These are phyloP conservation scores for Mycogona germanica DNA, from an alignment of 2,888 invertebrate species.

Conservation along the genomic window DNA sequence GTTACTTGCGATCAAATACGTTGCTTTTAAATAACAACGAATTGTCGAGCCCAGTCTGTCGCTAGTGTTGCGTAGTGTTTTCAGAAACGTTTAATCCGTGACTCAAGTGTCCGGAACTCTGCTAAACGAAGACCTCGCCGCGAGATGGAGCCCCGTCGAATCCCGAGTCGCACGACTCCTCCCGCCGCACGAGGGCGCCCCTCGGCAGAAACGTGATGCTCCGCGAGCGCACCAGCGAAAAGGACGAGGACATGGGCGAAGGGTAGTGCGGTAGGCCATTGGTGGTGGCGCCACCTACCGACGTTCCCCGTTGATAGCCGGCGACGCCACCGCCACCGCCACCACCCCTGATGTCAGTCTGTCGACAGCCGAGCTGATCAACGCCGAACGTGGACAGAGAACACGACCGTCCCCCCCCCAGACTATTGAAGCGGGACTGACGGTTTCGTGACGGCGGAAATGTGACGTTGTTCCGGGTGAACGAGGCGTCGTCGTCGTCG, in stretches of 20 bases:
- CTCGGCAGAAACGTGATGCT: constrained; percentile 16
- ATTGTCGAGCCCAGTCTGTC: too few species aligned
- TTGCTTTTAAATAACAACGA: too few species aligned
- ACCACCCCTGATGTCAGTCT: not conserved
- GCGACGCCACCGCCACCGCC: not conserved
- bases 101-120: too few species aligned
- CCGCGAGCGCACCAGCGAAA: constrained; percentile 9
- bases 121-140: constrained; percentile 16
- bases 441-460: constrained; percentile 13
- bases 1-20: too few species aligned
- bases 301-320: not conserved
- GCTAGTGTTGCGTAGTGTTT: too few species aligned
- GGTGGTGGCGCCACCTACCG: not conserved
- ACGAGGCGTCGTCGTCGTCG: not conserved
- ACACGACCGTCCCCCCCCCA: not conserved
- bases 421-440: not conserved
- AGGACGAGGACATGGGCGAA: not conserved
- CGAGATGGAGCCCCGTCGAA: not conserved
- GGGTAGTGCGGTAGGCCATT: not conserved
- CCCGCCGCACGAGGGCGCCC: constrained; percentile 10
- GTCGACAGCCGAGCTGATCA: not conserved
- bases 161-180: constrained; percentile 10
- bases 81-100: too few species aligned
- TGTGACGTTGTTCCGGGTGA: not conserved
- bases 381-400: not conserved